phyloP scores from a whole-genome alignment of 2,797 vertebrate genomes.

The Periophthalmus magnuspinnatus region DNA sequence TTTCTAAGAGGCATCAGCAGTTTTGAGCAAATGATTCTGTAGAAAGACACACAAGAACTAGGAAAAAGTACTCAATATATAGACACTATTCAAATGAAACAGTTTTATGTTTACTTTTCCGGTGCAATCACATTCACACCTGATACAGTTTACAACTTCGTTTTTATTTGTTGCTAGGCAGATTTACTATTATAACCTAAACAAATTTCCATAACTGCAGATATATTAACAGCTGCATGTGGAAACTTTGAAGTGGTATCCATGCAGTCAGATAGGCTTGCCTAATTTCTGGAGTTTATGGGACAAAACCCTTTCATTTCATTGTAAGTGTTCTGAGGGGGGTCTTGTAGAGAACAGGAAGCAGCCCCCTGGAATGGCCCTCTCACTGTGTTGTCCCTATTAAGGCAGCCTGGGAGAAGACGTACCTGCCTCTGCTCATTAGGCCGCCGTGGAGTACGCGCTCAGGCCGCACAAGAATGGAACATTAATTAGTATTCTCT shows the following conservation, averaged over 20 bases:
- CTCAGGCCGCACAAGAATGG: conserved; percentile 74
- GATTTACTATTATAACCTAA: conserved; percentile 8
- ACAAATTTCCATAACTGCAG: conserved; percentile 21
- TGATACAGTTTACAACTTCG: conserved; percentile 1
- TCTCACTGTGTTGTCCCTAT: conserved; percentile 75
- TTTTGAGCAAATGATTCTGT: conserved; percentile 65
- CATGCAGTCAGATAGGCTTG: conserved; percentile 35
- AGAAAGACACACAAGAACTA: conserved; percentile 32
- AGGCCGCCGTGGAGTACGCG: conserved; percentile 74
- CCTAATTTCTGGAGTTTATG: conserved; percentile 54
- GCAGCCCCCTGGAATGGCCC: conserved; percentile 64
- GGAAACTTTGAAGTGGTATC: conserved; percentile 41
- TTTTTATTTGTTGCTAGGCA: background rate
- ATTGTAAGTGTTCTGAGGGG: conserved; percentile 67
- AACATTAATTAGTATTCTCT: conserved; percentile 83
- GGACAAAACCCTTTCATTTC: conserved; percentile 62
- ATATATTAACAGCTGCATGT: conserved; percentile 21
- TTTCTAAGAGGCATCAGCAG: conserved; percentile 74
- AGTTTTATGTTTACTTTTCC: conserved; percentile 35
- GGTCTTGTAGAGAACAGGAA: conserved; percentile 77
- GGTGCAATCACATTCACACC: conserved; percentile 15
- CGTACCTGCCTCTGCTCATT: conserved; percentile 82
- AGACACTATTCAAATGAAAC: conserved; percentile 27
- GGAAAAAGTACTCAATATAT: conserved; percentile 31
- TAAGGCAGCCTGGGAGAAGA: conserved; percentile 77